Conservation (phyloP, 2,797 vertebrate species). For the Avahi laniger region DNA sequence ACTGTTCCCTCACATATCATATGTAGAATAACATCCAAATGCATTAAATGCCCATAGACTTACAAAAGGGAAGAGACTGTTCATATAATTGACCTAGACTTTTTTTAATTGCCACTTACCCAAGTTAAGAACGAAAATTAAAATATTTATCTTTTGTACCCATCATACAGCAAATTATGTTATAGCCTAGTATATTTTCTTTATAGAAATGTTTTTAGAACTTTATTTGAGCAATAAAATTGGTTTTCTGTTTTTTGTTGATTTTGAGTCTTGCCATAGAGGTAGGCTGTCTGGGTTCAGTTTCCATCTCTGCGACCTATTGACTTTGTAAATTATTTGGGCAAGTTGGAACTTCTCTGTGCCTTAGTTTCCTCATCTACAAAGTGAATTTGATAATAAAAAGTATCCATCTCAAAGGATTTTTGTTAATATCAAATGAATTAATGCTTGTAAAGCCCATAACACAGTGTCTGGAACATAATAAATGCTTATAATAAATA, state of each 20-base stretch:
- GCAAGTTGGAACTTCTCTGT: not conserved
- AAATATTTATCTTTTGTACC: not conserved
- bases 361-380: conserved; percentile 53
- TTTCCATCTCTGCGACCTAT: conserved; percentile 2
- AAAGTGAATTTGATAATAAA: conserved; percentile 35
- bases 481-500: conserved; percentile 30
- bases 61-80: not conserved
- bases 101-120: conserved; percentile 6
- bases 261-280: not conserved
- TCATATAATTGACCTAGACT: not conserved
- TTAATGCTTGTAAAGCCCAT: conserved; percentile 15
- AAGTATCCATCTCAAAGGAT: not conserved
- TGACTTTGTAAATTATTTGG: not conserved
- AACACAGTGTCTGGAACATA: not conserved
- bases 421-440: conserved; percentile 22
- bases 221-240: not conserved
- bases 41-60: not conserved
- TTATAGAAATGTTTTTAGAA: not conserved
- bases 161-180: not conserved
- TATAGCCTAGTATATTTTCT: not conserved
- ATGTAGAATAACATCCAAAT: conserved; percentile 7
- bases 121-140: conserved; percentile 24
- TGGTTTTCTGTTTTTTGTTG: not conserved
- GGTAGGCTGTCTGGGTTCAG: conserved; percentile 40
- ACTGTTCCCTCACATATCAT: not conserved